phyloP scores from a whole-genome alignment of 2,797 vertebrate genomes.

The Lemur catta region DNA sequence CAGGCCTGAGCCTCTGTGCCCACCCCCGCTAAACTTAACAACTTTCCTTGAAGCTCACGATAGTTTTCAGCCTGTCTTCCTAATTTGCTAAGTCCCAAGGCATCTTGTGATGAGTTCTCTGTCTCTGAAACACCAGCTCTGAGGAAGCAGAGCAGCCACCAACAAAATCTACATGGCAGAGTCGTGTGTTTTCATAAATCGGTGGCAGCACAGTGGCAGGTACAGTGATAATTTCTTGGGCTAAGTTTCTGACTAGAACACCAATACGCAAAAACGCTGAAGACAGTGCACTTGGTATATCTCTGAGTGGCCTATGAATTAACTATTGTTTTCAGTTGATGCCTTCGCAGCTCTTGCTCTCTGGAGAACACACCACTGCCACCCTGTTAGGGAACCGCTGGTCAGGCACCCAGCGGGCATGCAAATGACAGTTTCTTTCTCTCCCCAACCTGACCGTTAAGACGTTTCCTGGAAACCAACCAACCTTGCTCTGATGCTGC shows the following conservation, averaged over 20 bases:
- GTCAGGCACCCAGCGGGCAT: neutral
- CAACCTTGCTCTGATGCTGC: constrained; percentile 91
- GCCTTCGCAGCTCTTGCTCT: neutral
- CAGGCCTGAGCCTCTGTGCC: too few species aligned
- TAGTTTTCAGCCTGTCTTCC: constrained; percentile 95
- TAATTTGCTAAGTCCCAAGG: constrained; percentile 91
- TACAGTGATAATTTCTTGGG: rapidly evolving
- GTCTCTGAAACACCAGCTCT: constrained; percentile 90
- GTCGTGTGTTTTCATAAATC: rapidly evolving
- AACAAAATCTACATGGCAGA: rapidly evolving
- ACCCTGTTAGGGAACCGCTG: rapidly evolving
- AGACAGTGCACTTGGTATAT: too few species aligned
- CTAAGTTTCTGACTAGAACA: neutral
- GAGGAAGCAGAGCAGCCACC: neutral
- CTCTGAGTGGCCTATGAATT: rapidly evolving
- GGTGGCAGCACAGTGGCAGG: neutral
- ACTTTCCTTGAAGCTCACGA: constrained; percentile 98
- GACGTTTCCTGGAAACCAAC: neutral
- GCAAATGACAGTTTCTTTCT: rapidly evolving
- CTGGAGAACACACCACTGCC: rapidly evolving
- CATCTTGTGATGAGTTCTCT: constrained; percentile 91
- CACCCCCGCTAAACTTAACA: too few species aligned
- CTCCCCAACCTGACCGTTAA: rapidly evolving
- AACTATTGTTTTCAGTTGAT: rapidly evolving
- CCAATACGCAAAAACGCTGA: too few species aligned